Conservation (phyloP, 2,113 vertebrate genomes). For the Takifugu flavidus region DNA sequence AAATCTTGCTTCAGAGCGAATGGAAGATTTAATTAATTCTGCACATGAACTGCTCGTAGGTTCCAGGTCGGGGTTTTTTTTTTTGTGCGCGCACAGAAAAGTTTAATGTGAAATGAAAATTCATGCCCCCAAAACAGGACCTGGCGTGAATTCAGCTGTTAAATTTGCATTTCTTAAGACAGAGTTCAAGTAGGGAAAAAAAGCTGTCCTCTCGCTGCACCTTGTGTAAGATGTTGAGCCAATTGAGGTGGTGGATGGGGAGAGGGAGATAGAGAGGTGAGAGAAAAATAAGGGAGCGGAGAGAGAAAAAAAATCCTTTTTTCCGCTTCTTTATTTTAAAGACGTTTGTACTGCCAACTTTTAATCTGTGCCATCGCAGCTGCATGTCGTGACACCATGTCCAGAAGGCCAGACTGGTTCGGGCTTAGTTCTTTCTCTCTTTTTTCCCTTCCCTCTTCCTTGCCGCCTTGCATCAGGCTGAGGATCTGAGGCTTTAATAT, state of each 20-base stretch:
- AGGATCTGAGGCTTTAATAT: constrained; percentile 71
- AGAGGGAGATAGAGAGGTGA: constrained; percentile 27
- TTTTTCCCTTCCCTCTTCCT: constrained; percentile 26
- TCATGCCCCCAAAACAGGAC: constrained; percentile 9
- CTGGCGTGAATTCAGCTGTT: constrained; percentile 27
- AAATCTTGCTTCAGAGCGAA: neutral
- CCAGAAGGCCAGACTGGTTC: constrained; percentile 53
- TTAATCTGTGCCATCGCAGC: constrained; percentile 53
- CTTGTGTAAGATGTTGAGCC: constrained; percentile 45
- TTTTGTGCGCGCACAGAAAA: constrained; percentile 1
- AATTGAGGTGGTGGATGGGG: constrained; percentile 41
- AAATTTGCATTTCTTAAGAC: constrained; percentile 49
- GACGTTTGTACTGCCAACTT: constrained; percentile 43
- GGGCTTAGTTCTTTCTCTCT: neutral
- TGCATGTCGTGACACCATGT: constrained; percentile 56
- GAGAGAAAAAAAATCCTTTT: neutral
- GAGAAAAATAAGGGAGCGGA: constrained; percentile 5
- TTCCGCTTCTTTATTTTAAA: constrained; percentile 25
- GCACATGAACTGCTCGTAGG: constrained; percentile 30
- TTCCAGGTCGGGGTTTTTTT: neutral
- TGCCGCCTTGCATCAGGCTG: constrained; percentile 56
- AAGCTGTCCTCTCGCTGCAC: constrained; percentile 39
- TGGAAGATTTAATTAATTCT: constrained; percentile 30
- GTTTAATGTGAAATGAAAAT: constrained; percentile 8
- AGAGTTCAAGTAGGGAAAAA: constrained; percentile 29